These are phyloP conservation scores for Microtus richardsoni DNA, from an alignment of 2,113 vertebrate species.

Conservation along the genomic window DNA sequence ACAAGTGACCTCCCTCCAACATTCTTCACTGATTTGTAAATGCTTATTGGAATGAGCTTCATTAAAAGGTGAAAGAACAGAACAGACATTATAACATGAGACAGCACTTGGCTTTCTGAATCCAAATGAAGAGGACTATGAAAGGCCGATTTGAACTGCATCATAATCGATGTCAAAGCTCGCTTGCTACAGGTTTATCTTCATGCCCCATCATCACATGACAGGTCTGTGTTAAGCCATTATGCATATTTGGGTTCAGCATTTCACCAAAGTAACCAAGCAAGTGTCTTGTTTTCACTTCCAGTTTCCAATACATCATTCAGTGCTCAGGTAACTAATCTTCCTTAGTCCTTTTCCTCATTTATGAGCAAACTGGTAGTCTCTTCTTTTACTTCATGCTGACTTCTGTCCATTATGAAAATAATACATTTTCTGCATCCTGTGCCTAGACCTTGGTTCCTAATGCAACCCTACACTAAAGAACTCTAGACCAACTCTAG, in stretches of 20 bases:
- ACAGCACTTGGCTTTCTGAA: not conserved
- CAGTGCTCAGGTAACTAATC: not conserved
- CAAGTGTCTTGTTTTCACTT: not conserved
- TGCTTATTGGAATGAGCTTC: not conserved
- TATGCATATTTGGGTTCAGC: too few species aligned
- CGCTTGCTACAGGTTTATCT: not conserved
- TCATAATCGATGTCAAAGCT: not conserved
- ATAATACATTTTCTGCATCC: not conserved
- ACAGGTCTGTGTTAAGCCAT: not conserved
- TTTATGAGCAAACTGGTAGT: not conserved
- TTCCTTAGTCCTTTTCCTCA: not conserved
- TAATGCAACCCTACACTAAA: not conserved
- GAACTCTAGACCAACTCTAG: not conserved
- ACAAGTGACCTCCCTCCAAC: too few species aligned
- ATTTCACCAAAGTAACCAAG: not conserved
- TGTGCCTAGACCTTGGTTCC: not conserved
- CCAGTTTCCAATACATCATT: not conserved
- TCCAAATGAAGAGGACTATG: not conserved
- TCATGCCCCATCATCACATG: not conserved
- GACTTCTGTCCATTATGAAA: not conserved
- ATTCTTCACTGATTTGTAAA: slow-evolving; percentile 26
- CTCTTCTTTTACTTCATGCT: not conserved
- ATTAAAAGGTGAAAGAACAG: not conserved
- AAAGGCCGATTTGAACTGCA: slow-evolving; percentile 10
- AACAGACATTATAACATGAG: not conserved